Evolutionary conservation across 2,113 vertebrate genomes (phyloP).

Genomic region (Corvus cornix): DNA sequence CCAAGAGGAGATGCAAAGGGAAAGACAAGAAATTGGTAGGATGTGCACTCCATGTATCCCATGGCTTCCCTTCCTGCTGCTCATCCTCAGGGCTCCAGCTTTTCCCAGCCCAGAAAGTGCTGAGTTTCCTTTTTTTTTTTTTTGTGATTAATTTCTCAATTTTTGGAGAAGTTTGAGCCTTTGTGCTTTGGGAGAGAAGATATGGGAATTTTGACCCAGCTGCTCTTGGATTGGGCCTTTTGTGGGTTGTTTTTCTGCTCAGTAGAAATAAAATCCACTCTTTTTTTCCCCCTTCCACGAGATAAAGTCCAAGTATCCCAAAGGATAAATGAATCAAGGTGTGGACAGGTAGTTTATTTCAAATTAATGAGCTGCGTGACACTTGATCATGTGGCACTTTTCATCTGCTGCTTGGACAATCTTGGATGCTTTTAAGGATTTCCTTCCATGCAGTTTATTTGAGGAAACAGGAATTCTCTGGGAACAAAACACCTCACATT

Average conservation of each 20-base stretch:
- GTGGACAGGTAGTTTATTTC: background rate
- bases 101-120: background rate
- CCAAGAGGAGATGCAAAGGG: constrained; percentile 81
- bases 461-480: background rate
- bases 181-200: background rate
- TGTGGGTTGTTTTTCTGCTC: background rate
- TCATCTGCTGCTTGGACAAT: background rate
- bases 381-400: background rate
- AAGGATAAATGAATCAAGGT: background rate
- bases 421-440: background rate
- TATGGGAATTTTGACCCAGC: background rate
- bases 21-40: constrained; percentile 87
- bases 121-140: accelerated
- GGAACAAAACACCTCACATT: accelerated
- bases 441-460: background rate
- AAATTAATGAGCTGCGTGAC: background rate
- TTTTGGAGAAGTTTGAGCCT: background rate
- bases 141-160: background rate
- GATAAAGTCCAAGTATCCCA: background rate
- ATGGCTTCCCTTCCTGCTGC: background rate
- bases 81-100: background rate
- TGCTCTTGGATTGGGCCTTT: background rate
- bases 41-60: background rate
- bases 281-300: background rate
- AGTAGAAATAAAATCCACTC: background rate